These are phyloP conservation scores for Caenorhabditis sp. DNA, from an alignment of 2,888 invertebrate genomes.

Conservation along the genomic window DNA sequence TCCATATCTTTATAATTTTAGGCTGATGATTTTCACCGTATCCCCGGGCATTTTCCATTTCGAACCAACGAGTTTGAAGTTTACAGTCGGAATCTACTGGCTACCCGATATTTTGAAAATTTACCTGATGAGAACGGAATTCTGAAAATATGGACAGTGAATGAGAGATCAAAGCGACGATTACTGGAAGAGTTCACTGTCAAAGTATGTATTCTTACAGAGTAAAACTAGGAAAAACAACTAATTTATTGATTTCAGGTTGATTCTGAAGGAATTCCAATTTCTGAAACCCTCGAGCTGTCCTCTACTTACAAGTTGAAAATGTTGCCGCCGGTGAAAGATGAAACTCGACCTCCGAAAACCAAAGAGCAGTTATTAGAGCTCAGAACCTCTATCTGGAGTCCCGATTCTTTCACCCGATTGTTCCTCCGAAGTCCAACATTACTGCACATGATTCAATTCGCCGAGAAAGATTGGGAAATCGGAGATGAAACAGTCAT, in stretches of 20 bases:
- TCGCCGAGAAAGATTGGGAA: conserved; percentile 2
- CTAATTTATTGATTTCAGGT: conserved; percentile 36
- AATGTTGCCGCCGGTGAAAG: conserved; percentile 40
- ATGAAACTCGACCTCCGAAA: conserved; percentile 10
- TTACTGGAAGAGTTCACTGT: conserved; percentile 53
- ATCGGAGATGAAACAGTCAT: neutral
- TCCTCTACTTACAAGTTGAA: conserved; percentile 11
- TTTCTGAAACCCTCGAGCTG: neutral
- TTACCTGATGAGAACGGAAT: conserved; percentile 6
- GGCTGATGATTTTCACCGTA: conserved; percentile 39
- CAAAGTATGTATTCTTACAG: conserved; percentile 13
- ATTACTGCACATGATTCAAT: conserved; percentile 21
- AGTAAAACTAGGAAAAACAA: neutral
- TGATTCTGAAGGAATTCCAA: conserved; percentile 14
- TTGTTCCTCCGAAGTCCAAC: conserved; percentile 34
- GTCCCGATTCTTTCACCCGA: neutral
- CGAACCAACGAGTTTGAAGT: conserved; percentile 33
- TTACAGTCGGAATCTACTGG: conserved; percentile 65
- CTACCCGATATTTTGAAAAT: conserved; percentile 31
- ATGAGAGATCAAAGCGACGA: conserved; percentile 64
- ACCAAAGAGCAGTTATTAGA: conserved; percentile 39
- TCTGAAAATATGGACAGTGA: conserved; percentile 67
- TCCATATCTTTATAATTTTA: conserved; percentile 21
- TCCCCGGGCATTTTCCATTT: conserved; percentile 60
- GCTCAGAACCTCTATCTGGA: conserved; percentile 26